Base-by-base conservation (phyloP, 2,113 vertebrate genomes). In the Rhinichthys klamathensis region DNA sequence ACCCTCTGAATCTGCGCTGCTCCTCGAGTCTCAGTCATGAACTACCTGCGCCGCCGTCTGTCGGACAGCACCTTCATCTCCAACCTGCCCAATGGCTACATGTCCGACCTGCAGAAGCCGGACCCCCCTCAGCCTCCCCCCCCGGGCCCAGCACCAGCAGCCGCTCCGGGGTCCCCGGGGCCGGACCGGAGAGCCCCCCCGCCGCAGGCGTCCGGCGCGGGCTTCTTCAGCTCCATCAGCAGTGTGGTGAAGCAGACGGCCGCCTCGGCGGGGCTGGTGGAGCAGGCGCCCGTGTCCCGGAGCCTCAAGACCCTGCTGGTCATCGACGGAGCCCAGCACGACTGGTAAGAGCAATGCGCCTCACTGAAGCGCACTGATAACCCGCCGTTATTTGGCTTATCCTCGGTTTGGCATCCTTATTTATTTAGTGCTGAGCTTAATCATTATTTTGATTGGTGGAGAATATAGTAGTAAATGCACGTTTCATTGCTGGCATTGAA, bases 21-120 rank as follows among this genome's bases (percentile, higher is more conserved):
- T 41, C 75, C 38, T 79, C 58, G 46, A 77, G 69, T 63, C 84
- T 84, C 87, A 91, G 25, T 90, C n/a, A 98, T 99, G 97, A 98
- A 99, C 95, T 99, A 97, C 95, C 96, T 99, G 87, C 95, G 97
- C 80, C 97, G 97, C 84, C 96, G 97, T 85, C 96, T 99, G 79
- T 99, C 97, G 6, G 97, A 99, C 96, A 99, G 97, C 96, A 97
- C 95, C 95, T 98, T 99, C 93, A 97, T 98, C 91, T 97, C 97
- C 93, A 98, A 98, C 93, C 96, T 99, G 88, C 97, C 97, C 92
- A 98, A 98, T 84, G 97, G 97, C 90, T 99, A 98, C 95, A 97
- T 99, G 97, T 94, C 96, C 10, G 97, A 98, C 92, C 95, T 98
- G 91, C 97, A 98, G 95, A 95, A 96, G 90, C 91, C 88, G 54